Conservation (phyloP, 2,888 invertebrate species). For the Aricia artaxerxes region DNA sequence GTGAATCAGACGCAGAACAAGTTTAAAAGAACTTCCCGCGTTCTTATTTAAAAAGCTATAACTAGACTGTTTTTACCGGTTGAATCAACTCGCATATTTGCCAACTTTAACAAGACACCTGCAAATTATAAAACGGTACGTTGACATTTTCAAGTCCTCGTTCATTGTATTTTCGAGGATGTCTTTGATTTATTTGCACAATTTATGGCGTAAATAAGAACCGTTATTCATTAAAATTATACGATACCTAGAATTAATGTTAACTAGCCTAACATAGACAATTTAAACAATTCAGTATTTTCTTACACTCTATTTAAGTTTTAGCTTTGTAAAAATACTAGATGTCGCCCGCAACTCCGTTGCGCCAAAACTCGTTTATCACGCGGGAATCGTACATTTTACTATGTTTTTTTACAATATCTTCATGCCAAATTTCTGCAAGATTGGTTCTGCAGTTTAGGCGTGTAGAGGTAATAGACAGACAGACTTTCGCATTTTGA, state of each 20-base stretch:
- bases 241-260: neutral
- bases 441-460: too few species aligned
- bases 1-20: neutral
- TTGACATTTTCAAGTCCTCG: neutral
- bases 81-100: neutral
- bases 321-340: too few species aligned
- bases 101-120: neutral
- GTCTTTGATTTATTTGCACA: neutral
- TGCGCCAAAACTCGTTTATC: too few species aligned
- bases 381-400: too few species aligned
- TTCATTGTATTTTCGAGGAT: neutral
- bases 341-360: too few species aligned
- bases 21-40: neutral
- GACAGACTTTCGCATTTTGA: too few species aligned
- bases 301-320: neutral
- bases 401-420: too few species aligned
- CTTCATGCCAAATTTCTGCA: too few species aligned
- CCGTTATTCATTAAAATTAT: neutral
- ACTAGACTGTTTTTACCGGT: conserved; percentile 3
- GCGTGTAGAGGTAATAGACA: too few species aligned
- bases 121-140: neutral
- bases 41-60: neutral
- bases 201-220: neutral
- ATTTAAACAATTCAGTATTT: neutral
- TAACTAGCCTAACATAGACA: neutral